These are phyloP conservation scores for Phyllotis vaccarum DNA, from an alignment of 2,797 vertebrate genomes.

Conservation along the genomic window DNA sequence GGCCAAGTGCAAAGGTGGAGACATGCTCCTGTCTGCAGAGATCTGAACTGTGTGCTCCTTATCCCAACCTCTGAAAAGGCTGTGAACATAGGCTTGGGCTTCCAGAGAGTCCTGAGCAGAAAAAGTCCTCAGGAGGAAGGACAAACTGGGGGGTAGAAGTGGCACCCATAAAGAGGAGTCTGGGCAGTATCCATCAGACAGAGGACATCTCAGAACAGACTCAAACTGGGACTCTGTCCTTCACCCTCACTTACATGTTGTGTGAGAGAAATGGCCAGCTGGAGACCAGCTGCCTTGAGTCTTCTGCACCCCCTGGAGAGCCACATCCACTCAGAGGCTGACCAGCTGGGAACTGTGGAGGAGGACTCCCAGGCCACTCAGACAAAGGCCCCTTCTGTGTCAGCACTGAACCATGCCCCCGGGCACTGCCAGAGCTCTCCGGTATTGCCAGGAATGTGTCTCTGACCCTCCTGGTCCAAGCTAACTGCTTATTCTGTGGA, in stretches of 20 bases:
- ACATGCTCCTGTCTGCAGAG: neutral
- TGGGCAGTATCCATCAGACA: neutral
- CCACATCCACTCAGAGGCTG: neutral
- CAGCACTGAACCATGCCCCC: neutral
- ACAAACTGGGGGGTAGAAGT: neutral
- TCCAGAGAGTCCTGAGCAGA: neutral
- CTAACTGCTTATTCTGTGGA: neutral
- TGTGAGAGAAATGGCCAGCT: neutral
- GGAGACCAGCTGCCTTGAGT: neutral
- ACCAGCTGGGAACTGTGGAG: accelerated
- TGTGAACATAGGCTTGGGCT: neutral
- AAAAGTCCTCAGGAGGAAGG: neutral
- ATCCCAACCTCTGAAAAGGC: neutral
- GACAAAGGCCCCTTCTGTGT: neutral
- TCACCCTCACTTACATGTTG: no score
- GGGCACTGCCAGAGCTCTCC: neutral
- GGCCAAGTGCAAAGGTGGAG: neutral
- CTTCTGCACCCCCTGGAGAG: neutral
- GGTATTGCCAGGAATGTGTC: neutral
- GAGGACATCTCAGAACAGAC: neutral
- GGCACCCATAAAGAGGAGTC: neutral
- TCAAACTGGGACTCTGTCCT: accelerated
- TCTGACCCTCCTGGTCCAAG: neutral
- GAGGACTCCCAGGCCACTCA: neutral
- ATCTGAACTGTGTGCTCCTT: neutral